Percentiles rank a stretch among this genome's conserved stretches.
phyloP scores from a whole-genome alignment of 1,140 invertebrate species.

The Drosophila sp. region DNA sequence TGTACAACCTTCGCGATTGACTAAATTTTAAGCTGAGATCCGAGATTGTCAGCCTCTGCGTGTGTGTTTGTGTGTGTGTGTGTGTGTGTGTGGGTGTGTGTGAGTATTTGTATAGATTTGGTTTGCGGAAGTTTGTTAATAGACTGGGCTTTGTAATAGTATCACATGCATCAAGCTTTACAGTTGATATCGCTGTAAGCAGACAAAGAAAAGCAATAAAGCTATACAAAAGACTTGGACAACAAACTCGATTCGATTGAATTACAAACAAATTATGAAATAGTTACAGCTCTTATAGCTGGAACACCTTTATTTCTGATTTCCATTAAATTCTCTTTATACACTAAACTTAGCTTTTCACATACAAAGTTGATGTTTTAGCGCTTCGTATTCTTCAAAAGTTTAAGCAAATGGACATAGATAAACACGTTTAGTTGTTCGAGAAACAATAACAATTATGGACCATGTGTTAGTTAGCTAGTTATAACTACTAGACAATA shows the following conservation, averaged over 20 bases:
- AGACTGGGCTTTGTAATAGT: conserved; percentile 31
- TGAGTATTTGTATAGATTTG: conserved; percentile 24
- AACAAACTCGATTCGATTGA: conserved; percentile 53
- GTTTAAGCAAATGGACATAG: conserved; percentile 7
- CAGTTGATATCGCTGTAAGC: conserved; percentile 43
- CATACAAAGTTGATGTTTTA: not conserved
- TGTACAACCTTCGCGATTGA: conserved; percentile 75
- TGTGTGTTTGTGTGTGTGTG: conserved; percentile 8
- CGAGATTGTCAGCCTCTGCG: conserved; percentile 44
- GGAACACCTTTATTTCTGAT: no score
- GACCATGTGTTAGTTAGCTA: conserved; percentile 56
- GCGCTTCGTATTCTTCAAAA: no score
- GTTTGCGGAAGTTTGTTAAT: conserved; percentile 76
- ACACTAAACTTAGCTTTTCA: conserved; percentile 5
- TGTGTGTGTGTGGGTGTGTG: no score
- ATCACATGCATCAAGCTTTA: conserved; percentile 42
- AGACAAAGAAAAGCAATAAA: conserved; percentile 7
- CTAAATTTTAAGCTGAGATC: conserved; percentile 71
- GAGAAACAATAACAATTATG: conserved; percentile 45
- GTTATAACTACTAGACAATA: conserved; percentile 79
- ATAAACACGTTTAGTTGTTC: conserved; percentile 37
- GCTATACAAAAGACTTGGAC: conserved; percentile 64
- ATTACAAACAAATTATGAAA: conserved; percentile 11
- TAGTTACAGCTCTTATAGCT: no score
- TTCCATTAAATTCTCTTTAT: no score